Base-by-base conservation (phyloP, 1,140 invertebrate species). In the Orchestia grillus region DNA sequence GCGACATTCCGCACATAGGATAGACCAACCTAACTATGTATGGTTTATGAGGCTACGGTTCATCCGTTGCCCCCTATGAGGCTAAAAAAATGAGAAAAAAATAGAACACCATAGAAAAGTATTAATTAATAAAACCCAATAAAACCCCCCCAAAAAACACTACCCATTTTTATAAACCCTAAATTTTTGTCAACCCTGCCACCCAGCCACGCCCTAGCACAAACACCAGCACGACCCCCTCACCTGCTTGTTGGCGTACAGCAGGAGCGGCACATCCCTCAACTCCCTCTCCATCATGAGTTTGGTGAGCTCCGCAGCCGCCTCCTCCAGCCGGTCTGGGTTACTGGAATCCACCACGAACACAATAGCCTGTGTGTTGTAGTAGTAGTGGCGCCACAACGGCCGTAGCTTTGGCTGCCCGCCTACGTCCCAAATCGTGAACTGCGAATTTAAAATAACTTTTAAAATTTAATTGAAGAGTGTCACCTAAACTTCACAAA, bases 361-460 rank as follows among this genome's bases (percentile, higher is more conserved):
- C 47, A 98, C 97, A 28, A 98, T 97, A 19, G 98, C 98, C 97
- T 98, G 98, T 19, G 98, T 98, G 96, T 98, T 98, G 40, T 98
- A 97, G 97, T 98, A 98, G 96, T 98, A 98, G 97, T 98, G 98
- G 96, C 98, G 98, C 98, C 98, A 98, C 8, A 98, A 96, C 40
- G 98, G 98, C 94, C 98, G 97, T 19, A 98, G 97, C 97, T 98
- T 98, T 47, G 97, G 97, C 96, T 98, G 98, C 11, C 98, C 98
- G n/a, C 98, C 98, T 53, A 98, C 98, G 97, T 98, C 98, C 98
- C 98, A 98, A 8, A 98, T 97, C 6, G 98, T 98, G 96, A 98
- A 98, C 62, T 97, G 97, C 19, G 42, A 94, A 77, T 53, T 77
- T 3, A 77, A 23, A 15, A 77, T 77, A 19, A 19, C 47, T 19